These are phyloP conservation scores for Phataginus tetradactyla DNA, from an alignment of 2,797 vertebrate species.

Conservation along the genomic window DNA sequence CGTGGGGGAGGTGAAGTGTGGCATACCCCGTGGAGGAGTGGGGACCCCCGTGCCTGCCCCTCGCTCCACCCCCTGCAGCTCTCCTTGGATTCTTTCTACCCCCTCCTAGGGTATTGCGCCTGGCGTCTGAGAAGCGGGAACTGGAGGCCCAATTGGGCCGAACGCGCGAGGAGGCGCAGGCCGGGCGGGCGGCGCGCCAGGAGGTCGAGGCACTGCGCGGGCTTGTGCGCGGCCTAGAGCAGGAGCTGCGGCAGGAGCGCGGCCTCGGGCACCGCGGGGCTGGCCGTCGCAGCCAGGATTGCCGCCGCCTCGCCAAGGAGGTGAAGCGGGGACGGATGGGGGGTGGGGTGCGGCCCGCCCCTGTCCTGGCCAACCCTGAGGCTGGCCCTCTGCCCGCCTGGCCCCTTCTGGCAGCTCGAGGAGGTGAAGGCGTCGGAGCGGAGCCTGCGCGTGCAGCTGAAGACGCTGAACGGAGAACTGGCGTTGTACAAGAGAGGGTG, in stretches of 20 bases:
- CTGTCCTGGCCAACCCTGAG: too few species aligned
- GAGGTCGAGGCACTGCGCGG: constrained; percentile 88
- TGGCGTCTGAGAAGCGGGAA: constrained; percentile 91
- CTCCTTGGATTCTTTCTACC: background rate
- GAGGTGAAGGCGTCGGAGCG: constrained; percentile 91
- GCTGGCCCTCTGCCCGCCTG: background rate
- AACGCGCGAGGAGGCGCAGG: constrained; percentile 76
- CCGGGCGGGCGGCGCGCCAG: constrained; percentile 74
- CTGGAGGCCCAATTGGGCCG: constrained; percentile 88
- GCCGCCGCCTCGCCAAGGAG: constrained; percentile 90
- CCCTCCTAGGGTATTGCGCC: constrained; percentile 86
- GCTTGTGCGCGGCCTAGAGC: constrained; percentile 89
- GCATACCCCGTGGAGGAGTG: background rate
- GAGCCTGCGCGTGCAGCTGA: constrained; percentile 90
- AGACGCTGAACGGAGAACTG: constrained; percentile 91
- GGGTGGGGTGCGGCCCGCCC: accelerated
- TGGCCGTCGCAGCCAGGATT: constrained; percentile 91
- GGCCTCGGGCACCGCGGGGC: constrained; percentile 87
- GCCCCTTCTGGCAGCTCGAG: constrained; percentile 86
- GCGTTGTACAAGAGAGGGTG: constrained; percentile 91
- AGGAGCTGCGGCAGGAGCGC: constrained; percentile 92
- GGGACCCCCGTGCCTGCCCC: background rate
- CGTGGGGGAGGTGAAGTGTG: background rate
- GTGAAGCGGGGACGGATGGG: constrained; percentile 75
- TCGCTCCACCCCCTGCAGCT: too few species aligned